Conservation (phyloP, 2,113 vertebrate genomes). For the Seriola quinqueradiata region DNA sequence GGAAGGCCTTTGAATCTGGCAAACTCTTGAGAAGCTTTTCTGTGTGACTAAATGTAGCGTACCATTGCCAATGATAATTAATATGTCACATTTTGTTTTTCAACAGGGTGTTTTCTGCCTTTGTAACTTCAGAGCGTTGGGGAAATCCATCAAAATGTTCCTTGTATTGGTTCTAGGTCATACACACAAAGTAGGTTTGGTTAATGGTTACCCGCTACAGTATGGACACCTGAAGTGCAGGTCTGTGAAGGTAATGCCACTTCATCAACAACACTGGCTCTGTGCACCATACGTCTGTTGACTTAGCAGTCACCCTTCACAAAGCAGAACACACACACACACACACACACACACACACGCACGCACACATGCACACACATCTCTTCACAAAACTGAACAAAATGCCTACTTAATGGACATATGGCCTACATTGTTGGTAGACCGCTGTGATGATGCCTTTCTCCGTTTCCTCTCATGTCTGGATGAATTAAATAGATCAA, state of each 20-base stretch:
- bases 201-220: slow-evolving; percentile 74
- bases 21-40: slow-evolving; percentile 53
- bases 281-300: slow-evolving; percentile 43
- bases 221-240: slow-evolving; percentile 26
- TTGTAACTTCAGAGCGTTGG: slow-evolving; percentile 42
- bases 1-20: slow-evolving; percentile 62
- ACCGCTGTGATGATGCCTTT: slow-evolving; percentile 53
- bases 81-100: slow-evolving; percentile 59
- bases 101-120: slow-evolving; percentile 45
- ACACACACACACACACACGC: slow-evolving; percentile 9
- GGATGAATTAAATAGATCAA: slow-evolving; percentile 63
- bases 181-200: slow-evolving; percentile 52
- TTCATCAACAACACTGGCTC: slow-evolving; percentile 41
- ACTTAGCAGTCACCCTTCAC: slow-evolving; percentile 43
- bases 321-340: not conserved
- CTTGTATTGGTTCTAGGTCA: slow-evolving; percentile 47
- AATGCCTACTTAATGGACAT: slow-evolving; percentile 55
- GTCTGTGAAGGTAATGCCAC: slow-evolving; percentile 29
- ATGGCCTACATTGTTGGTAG: slow-evolving; percentile 60
- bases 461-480: slow-evolving; percentile 63
- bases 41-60: slow-evolving; percentile 45
- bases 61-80: slow-evolving; percentile 63
- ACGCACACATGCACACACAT: slow-evolving; percentile 9
- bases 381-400: slow-evolving; percentile 28
- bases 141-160: slow-evolving; percentile 70